Evolutionary conservation across 2,888 invertebrate species (phyloP).

Genomic region (Metopia argyrocephala): DNA sequence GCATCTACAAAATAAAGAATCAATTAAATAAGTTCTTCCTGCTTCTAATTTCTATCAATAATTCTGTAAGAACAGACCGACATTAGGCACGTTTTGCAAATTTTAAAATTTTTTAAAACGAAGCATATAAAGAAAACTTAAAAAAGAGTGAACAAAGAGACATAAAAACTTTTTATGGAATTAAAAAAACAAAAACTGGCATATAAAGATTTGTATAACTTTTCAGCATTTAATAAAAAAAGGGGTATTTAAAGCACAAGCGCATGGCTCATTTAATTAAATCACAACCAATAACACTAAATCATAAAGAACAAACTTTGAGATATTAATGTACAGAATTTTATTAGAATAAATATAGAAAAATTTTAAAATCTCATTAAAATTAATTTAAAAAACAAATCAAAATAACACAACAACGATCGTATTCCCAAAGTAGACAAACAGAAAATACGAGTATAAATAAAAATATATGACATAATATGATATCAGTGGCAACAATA

Average conservation of each 20-base stretch:
- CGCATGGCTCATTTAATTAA: slow-evolving; percentile 31
- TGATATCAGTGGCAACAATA: not conserved
- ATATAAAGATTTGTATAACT: too few relatives aligned
- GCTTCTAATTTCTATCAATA: not conserved
- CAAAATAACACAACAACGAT: slow-evolving; percentile 8
- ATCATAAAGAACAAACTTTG: slow-evolving; percentile 24
- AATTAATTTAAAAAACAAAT: slow-evolving; percentile 56
- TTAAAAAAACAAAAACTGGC: too few relatives aligned
- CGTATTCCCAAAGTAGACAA: slow-evolving; percentile 25
- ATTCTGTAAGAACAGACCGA: slow-evolving; percentile 24
- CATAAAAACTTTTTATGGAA: too few relatives aligned
- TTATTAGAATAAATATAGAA: not conserved
- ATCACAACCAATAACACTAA: slow-evolving; percentile 56
- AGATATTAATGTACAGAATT: slow-evolving; percentile 9
- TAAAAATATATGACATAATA: slow-evolving; percentile 46
- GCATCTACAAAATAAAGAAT: not conserved
- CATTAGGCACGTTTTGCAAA: slow-evolving; percentile 54
- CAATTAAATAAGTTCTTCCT: not conserved
- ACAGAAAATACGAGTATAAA: not conserved
- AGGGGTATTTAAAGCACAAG: not conserved
- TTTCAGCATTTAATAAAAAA: too few relatives aligned
- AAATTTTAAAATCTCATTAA: slow-evolving; percentile 51
- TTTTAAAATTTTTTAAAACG: slow-evolving; percentile 11
- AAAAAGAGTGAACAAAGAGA: not conserved
- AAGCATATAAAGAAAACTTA: not conserved